Conservation (phyloP, 2,888 invertebrate genomes). For the Unio pictorum region DNA sequence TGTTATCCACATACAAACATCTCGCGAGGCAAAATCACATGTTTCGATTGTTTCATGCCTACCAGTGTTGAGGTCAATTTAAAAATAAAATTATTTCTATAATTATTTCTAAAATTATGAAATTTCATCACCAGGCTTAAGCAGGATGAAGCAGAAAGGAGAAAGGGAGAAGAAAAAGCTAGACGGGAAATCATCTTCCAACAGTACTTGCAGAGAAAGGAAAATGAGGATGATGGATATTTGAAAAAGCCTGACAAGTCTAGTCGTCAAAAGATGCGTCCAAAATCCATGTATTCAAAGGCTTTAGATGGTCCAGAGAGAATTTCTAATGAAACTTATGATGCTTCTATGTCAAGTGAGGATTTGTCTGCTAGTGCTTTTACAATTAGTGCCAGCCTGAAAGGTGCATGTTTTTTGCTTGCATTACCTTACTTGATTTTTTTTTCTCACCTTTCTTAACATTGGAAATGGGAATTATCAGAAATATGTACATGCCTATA, state of each 20-base stretch:
- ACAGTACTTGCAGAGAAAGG: constrained; percentile 94
- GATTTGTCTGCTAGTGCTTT: constrained; percentile 48
- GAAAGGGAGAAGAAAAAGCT: constrained; percentile 87
- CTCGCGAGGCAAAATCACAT: too few species aligned
- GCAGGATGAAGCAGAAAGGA: constrained; percentile 80
- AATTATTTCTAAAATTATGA: too few species aligned
- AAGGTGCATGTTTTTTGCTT: constrained; percentile 19
- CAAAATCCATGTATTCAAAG: constrained; percentile 62
- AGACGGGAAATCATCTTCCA: constrained; percentile 90
- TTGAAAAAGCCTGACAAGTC: constrained; percentile 31
- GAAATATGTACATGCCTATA: too few species aligned
- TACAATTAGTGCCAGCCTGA: constrained; percentile 18
- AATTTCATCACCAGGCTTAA: constrained; percentile 73
- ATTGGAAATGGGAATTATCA: too few species aligned
- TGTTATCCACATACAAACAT: too few species aligned
- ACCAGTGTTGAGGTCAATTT: too few species aligned
- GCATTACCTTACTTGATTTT: not conserved
- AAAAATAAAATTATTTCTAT: too few species aligned
- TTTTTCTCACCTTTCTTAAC: too few species aligned
- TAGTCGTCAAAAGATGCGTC: constrained; percentile 46
- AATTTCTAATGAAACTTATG: constrained; percentile 33
- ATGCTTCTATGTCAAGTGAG: constrained; percentile 52
- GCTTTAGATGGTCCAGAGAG: constrained; percentile 29
- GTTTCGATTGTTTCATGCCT: too few species aligned
- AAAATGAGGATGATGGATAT: constrained; percentile 80